Conservation (phyloP, 2,113 vertebrate species). For the Melanocharis versteri region DNA sequence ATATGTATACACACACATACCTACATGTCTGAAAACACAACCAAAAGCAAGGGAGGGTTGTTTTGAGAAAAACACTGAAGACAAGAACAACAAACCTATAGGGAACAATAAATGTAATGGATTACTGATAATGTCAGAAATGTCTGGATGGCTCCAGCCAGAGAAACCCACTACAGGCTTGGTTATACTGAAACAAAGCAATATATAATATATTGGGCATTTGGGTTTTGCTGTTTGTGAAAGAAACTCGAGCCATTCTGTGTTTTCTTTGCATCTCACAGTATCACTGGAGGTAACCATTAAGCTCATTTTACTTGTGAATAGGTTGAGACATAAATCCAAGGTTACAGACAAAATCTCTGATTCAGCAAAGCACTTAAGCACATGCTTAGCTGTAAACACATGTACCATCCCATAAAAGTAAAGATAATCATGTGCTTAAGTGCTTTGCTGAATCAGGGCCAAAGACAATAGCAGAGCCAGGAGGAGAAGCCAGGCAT, state of each 20-base stretch:
- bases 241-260: neutral
- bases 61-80: neutral
- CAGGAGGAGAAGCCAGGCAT: slow-evolving; percentile 65
- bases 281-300: slow-evolving; percentile 29
- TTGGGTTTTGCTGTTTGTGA: neutral
- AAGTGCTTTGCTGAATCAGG: slow-evolving; percentile 67
- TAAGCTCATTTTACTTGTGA: slow-evolving; percentile 47
- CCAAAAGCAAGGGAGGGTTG: neutral
- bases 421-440: slow-evolving; percentile 67
- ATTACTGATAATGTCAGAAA: slow-evolving; percentile 13
- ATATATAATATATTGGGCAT: neutral
- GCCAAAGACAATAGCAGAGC: slow-evolving; percentile 66
- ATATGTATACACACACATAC: neutral
- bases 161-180: neutral
- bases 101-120: neutral
- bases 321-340: slow-evolving; percentile 59
- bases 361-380: slow-evolving; percentile 69
- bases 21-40: neutral
- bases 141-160: neutral
- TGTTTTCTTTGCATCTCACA: neutral
- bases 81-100: neutral
- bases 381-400: slow-evolving; percentile 68
- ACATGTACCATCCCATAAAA: slow-evolving; percentile 68
- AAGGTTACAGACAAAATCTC: slow-evolving; percentile 62
- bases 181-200: neutral